These are phyloP conservation scores for Parasteatoda tepidariorum DNA, from an alignment of 1,140 invertebrate species.

Conservation along the genomic window DNA sequence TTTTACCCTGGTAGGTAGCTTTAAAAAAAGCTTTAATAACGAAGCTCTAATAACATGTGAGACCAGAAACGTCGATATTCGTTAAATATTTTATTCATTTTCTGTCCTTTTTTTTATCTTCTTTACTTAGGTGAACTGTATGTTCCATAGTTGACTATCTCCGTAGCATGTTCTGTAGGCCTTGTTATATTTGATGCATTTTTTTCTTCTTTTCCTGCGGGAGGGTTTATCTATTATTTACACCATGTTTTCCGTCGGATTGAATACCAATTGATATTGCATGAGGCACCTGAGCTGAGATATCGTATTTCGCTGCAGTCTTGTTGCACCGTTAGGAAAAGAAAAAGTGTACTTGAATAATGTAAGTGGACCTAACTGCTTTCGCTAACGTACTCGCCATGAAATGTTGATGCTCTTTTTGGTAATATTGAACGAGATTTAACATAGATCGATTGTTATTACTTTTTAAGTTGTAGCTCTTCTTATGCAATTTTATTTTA, in stretches of 20 bases:
- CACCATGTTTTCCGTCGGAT: constrained; percentile 43
- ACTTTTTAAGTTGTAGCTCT: too few relatives aligned
- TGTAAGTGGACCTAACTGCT: too few relatives aligned
- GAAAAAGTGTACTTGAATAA: too few relatives aligned
- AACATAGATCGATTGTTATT: too few relatives aligned
- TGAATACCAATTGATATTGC: constrained; percentile 54
- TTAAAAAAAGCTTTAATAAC: neutral
- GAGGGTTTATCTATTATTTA: constrained; percentile 40
- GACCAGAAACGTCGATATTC: constrained; percentile 33
- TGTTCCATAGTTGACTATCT: neutral
- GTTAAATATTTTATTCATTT: constrained; percentile 41
- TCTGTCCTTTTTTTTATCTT: neutral
- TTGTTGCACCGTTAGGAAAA: too few relatives aligned
- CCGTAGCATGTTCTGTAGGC: neutral
- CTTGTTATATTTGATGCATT: constrained; percentile 40
- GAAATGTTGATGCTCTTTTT: neutral
- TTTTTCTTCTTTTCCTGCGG: neutral
- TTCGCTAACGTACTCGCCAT: too few relatives aligned
- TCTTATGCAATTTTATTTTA: too few relatives aligned
- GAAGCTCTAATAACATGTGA: constrained; percentile 25
- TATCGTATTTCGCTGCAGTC: too few relatives aligned
- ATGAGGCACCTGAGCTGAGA: constrained; percentile 42
- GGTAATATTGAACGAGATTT: too few relatives aligned
- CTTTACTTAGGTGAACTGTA: neutral
- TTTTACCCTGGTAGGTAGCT: neutral